Evolutionary conservation across 2,797 vertebrate species (phyloP).

Genomic region (Parauchenoglanis punctatus): DNA sequence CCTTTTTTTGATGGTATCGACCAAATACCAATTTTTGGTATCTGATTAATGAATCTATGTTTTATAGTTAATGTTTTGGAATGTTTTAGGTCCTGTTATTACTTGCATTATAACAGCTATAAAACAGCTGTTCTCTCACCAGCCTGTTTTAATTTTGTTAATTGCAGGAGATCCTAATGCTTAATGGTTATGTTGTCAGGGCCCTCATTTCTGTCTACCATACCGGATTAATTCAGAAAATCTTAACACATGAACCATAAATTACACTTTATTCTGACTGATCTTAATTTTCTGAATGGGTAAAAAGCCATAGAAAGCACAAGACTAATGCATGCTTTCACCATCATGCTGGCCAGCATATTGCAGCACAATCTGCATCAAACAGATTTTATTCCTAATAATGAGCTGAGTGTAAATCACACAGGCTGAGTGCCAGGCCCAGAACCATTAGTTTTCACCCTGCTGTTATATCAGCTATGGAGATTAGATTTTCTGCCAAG

Average conservation of each 20-base stretch:
- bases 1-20: not conserved
- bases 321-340: constrained; percentile 14
- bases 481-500: not conserved
- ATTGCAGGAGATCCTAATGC: not conserved
- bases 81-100: no score
- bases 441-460: not conserved
- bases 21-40: not conserved
- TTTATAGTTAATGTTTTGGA: not conserved
- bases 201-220: not conserved
- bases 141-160: not conserved
- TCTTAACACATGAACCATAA: not conserved
- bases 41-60: not conserved
- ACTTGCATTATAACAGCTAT: not conserved
- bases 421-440: not conserved
- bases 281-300: not conserved
- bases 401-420: not conserved
- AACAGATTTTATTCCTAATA: constrained; percentile 12
- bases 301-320: not conserved
- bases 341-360: not conserved
- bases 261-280: not conserved
- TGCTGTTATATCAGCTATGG: not conserved
- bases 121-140: constrained; percentile 34
- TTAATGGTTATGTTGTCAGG: not conserved
- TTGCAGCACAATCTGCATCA: constrained; percentile 9
- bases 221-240: not conserved